Evolutionary conservation across 2,113 vertebrate genomes (phyloP).

Genomic region (Mobula birostris): DNA sequence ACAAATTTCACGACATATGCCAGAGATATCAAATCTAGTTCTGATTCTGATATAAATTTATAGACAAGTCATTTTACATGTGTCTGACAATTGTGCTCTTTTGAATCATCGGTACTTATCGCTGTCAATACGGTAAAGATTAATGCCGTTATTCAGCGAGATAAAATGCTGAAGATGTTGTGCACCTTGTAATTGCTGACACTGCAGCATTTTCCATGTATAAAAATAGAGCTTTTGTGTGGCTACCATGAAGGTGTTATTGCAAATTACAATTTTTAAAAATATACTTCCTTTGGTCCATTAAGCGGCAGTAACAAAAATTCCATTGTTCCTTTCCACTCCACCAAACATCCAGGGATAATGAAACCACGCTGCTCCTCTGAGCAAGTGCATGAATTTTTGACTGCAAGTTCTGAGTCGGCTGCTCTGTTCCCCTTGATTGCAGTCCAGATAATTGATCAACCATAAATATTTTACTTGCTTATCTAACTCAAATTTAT

Average conservation of each 20-base stretch:
- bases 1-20: too few relatives aligned
- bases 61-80: constrained; percentile 31
- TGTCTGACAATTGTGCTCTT: constrained; percentile 34
- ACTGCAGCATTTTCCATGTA: constrained; percentile 42
- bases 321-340: constrained; percentile 42
- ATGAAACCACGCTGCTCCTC: constrained; percentile 39
- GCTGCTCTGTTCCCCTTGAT: constrained; percentile 33
- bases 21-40: too few relatives aligned
- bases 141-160: constrained; percentile 47
- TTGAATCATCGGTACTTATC: constrained; percentile 34
- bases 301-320: constrained; percentile 47
- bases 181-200: constrained; percentile 50
- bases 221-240: background rate
- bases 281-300: constrained; percentile 48
- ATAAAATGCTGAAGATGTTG: constrained; percentile 51
- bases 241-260: constrained; percentile 50
- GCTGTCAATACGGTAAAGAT: constrained; percentile 51
- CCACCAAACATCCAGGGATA: constrained; percentile 33
- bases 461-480: constrained; percentile 42
- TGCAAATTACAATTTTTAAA: constrained; percentile 52
- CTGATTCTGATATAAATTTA: background rate
- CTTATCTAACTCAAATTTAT: constrained; percentile 42
- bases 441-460: constrained; percentile 39
- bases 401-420: constrained; percentile 30
- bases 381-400: constrained; percentile 7